phyloP scores from a whole-genome alignment of 2,888 invertebrate species.

The Andricus curvator region DNA sequence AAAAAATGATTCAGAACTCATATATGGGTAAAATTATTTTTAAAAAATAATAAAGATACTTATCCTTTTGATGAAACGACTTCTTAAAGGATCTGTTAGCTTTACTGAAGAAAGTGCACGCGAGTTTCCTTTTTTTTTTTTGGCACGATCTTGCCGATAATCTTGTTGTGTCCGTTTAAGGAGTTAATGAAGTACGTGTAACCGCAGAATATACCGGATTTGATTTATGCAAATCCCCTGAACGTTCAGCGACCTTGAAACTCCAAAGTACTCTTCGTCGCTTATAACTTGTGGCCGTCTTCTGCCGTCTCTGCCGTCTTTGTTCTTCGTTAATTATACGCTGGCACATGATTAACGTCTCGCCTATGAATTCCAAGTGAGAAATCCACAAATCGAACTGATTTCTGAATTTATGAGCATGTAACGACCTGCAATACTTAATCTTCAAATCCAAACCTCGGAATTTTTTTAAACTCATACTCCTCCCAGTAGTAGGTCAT shows the following conservation, averaged over 20 bases:
- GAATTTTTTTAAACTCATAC: too few relatives aligned
- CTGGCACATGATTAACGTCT: conserved; percentile 51
- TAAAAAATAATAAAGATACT: too few relatives aligned
- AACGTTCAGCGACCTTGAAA: conserved; percentile 34
- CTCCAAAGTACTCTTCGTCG: conserved; percentile 25
- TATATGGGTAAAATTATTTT: too few relatives aligned
- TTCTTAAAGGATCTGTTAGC: background rate
- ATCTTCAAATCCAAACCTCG: too few relatives aligned
- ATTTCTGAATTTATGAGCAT: conserved; percentile 28
- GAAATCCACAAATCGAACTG: conserved; percentile 48
- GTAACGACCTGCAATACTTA: background rate
- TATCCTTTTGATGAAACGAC: background rate
- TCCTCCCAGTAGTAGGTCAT: too few relatives aligned
- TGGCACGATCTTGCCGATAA: conserved; percentile 5
- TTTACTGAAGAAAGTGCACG: background rate
- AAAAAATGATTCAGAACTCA: too few relatives aligned
- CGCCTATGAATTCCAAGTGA: conserved; percentile 23
- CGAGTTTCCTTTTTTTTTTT: background rate
- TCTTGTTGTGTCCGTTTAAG: conserved; percentile 15
- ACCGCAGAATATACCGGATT: conserved; percentile 1
- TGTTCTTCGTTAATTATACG: conserved; percentile 50
- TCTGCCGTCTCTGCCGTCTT: background rate
- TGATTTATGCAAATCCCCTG: conserved; percentile 31
- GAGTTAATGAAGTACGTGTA: conserved; percentile 17
- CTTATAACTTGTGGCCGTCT: conserved; percentile 10